Conservation (phyloP, 2,113 vertebrate species). For the Bufo bufo region DNA sequence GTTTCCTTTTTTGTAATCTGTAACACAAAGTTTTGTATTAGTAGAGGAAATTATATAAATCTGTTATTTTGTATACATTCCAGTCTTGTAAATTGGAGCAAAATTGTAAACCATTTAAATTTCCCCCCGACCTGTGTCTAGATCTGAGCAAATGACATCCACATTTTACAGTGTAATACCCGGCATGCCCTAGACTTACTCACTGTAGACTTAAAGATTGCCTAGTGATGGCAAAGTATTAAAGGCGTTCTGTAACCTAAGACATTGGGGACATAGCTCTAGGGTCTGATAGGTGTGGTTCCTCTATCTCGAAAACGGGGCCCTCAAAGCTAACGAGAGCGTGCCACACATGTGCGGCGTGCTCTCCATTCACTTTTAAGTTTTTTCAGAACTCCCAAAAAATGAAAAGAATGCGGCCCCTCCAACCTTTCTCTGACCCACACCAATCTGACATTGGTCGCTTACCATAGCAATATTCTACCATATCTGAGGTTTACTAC, state of each 20-base stretch:
- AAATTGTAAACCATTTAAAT: neutral
- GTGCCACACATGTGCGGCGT: too few species aligned
- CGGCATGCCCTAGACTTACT: neutral
- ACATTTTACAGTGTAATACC: neutral
- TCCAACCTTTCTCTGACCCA: too few species aligned
- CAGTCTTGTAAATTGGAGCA: slow-evolving; percentile 1
- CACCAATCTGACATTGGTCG: too few species aligned
- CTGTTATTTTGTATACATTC: neutral
- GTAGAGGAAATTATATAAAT: neutral
- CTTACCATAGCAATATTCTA: too few species aligned
- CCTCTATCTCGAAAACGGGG: too few species aligned
- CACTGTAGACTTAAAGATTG: neutral
- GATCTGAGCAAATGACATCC: neutral
- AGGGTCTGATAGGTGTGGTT: too few species aligned
- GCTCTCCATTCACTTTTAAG: too few species aligned
- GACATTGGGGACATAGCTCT: too few species aligned
- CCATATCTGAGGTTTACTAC: too few species aligned
- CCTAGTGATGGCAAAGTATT: neutral
- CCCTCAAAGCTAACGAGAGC: too few species aligned
- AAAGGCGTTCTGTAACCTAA: neutral
- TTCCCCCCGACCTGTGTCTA: neutral
- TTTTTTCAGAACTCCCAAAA: too few species aligned
- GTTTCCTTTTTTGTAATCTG: slow-evolving; percentile 3
- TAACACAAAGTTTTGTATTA: neutral
- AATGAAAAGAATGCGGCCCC: too few species aligned